Evolutionary conservation across 2,113 vertebrate species (phyloP).

Genomic region (Halcyon malimbica): DNA sequence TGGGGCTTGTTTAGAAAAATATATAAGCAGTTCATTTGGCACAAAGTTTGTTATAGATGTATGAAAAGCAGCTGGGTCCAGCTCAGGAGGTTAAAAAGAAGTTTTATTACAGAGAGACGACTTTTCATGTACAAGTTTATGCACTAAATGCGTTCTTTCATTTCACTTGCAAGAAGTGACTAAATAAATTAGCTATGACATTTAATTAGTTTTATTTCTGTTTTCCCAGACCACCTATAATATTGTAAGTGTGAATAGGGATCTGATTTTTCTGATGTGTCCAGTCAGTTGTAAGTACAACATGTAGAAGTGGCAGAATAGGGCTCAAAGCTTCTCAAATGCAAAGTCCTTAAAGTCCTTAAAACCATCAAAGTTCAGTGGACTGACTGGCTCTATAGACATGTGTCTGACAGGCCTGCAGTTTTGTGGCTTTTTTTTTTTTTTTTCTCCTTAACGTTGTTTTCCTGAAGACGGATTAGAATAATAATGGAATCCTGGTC

Average conservation of each 20-base stretch:
- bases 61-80: conserved; percentile 37
- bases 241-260: neutral
- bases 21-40: conserved; percentile 56
- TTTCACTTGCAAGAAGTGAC: conserved; percentile 16
- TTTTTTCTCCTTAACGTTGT: neutral
- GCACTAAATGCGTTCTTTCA: conserved; percentile 27
- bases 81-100: neutral
- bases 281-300: neutral
- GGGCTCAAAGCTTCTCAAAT: neutral
- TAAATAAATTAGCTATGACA: conserved; percentile 41
- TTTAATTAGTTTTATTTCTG: conserved; percentile 48
- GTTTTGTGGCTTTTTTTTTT: neutral
- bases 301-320: neutral
- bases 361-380: neutral
- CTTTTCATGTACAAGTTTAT: conserved; percentile 33
- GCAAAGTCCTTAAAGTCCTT: neutral
- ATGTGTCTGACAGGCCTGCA: neutral
- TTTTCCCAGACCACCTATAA: conserved; percentile 12
- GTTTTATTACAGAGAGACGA: conserved; percentile 36
- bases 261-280: neutral
- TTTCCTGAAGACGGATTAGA: neutral
- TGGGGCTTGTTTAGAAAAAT: conserved; percentile 66
- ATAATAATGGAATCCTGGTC: neutral
- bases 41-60: conserved; percentile 47
- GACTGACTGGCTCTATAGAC: neutral